Conservation (phyloP, 1,140 invertebrate species). For the Orius insidiosus region DNA sequence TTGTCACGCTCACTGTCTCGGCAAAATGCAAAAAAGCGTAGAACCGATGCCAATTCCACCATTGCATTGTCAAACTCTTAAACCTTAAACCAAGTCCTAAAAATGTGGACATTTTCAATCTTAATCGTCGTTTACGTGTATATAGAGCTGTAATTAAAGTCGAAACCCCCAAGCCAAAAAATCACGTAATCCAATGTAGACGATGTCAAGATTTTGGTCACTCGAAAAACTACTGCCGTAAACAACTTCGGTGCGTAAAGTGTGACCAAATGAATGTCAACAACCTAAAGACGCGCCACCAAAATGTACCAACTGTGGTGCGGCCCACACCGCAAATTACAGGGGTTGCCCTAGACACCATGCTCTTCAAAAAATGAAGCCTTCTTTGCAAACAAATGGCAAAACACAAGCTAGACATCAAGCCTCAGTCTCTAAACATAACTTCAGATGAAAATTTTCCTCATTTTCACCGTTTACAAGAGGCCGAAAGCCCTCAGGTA, state of each 20-base stretch:
- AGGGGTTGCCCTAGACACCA: conserved; percentile 7
- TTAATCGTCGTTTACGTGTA: neutral
- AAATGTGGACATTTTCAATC: neutral
- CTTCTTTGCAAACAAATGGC: neutral
- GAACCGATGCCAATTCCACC: too few species aligned
- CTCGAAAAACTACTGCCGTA: conserved; percentile 12
- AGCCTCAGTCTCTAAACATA: neutral
- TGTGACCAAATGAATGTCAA: conserved; percentile 8
- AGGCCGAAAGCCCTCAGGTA: too few species aligned
- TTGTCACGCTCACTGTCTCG: too few species aligned
- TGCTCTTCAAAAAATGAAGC: conserved; percentile 1
- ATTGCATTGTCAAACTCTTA: too few species aligned
- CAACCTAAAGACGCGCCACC: neutral
- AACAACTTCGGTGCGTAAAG: conserved; percentile 11
- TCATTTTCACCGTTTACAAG: neutral
- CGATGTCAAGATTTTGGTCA: conserved; percentile 13
- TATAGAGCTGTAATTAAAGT: neutral
- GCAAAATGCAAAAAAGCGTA: too few species aligned
- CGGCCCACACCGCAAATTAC: conserved; percentile 14
- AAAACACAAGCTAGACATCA: neutral
- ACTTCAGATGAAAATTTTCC: neutral
- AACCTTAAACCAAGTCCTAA: neutral
- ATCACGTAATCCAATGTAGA: conserved; percentile 7
- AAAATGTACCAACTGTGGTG: conserved; percentile 13
- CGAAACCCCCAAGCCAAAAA: neutral